Evolutionary conservation across 35 echinoderm and acorn worm species (phyloP), one percentile per base, ranked within the genome.

Genomic region (Stichopus chloronotus): DNA sequence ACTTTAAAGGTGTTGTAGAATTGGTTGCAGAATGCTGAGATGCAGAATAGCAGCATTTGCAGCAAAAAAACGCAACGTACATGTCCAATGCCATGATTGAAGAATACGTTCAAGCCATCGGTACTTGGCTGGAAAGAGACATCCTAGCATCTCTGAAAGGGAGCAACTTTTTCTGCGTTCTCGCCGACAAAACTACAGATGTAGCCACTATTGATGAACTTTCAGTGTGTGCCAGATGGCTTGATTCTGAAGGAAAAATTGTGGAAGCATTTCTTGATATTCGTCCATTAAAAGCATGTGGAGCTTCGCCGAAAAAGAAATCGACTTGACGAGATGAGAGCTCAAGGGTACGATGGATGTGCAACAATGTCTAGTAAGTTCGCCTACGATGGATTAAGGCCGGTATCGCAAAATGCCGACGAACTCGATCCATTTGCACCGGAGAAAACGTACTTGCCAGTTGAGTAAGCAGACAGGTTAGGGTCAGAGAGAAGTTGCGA

Each of bases 211-310:
- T 79, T 79, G 78, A 79, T 11, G 78, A 79, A 79, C 78, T 79
- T 25, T 79, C 24, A 25, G 24, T 79, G 24, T 79, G 78, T 79
- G 78, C 78, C 21, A 79, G 78, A 79, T 79, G 78, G 78, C 17
- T 79, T 52, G 78, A 79, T 25, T n/a, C 78, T 23, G 30, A 23
- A 79, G 78, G 78, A 23, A 17, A 79, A 25, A 79, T 79, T 23
- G 24, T 79, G 16, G 78, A 79, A 79, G 16, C 78, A 23, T 79
- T 79, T 25, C 78, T 79, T 79, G 78, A 79, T 79, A 24, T 79
- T 79, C 78, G 24, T 79, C 78, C 20, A 79, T 79, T 79, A 79
- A 79, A 79, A 79, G 16, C 78, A 79, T 79, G 78, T 79, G 78
- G 78, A 79, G 78, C 78, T 79, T 79, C 78, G 24, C 24, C 10